phyloP scores from a whole-genome alignment of 2,113 vertebrate genomes.

The Tupaia tana region DNA sequence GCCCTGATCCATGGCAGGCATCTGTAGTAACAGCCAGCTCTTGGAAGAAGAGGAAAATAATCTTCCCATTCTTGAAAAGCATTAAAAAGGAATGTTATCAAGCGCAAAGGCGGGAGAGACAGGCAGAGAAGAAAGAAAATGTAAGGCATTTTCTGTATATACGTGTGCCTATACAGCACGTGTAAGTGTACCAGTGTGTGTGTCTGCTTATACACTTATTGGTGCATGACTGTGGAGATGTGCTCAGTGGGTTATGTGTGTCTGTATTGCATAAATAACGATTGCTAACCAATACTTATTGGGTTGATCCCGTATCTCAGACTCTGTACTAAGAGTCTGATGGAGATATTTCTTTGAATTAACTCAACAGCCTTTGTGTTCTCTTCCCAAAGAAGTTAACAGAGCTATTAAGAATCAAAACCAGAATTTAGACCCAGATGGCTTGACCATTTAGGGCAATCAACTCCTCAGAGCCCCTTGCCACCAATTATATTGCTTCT shows the following conservation, averaged over 20 bases:
- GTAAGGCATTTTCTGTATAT: not conserved
- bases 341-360: conserved; percentile 20
- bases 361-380: conserved; percentile 32
- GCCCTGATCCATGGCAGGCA: conserved; percentile 32
- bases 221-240: not conserved
- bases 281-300: not conserved
- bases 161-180: not conserved
- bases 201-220: not conserved
- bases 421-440: not conserved
- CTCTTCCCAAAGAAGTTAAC: conserved; percentile 10
- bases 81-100: conserved; percentile 25
- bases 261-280: not conserved
- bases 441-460: not conserved
- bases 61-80: conserved; percentile 64
- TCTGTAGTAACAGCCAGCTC: not conserved
- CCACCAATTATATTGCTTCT: not conserved
- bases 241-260: not conserved
- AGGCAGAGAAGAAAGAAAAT: not conserved
- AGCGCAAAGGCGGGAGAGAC: not conserved
- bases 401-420: conserved; percentile 44
- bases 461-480: not conserved
- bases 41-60: conserved; percentile 60
- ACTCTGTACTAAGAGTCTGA: not conserved
- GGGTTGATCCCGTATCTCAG: not conserved
- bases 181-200: not conserved